Conservation (phyloP, 2,113 vertebrate species). For the Hippocampus guttulatus region DNA sequence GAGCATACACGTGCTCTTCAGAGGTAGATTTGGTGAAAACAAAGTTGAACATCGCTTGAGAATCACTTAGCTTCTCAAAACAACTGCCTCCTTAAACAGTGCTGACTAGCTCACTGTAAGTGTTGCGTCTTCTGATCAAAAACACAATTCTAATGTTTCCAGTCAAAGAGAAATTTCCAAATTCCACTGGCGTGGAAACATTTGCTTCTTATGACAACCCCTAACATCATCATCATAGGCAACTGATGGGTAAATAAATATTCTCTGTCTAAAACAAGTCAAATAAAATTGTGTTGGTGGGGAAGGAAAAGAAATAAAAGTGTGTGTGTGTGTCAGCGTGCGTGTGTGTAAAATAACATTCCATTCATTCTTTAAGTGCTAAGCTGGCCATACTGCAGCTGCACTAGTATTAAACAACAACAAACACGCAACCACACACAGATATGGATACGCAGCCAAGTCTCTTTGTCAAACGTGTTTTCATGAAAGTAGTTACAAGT, state of each 20-base stretch:
- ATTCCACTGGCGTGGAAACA: neutral
- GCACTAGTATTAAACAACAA: conserved; percentile 21
- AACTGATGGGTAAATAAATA: neutral
- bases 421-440: conserved; percentile 1
- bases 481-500: neutral
- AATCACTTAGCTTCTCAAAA: conserved; percentile 25
- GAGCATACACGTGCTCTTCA: conserved; percentile 6
- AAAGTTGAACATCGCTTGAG: conserved; percentile 10
- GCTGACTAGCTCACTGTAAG: neutral
- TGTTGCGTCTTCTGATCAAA: neutral
- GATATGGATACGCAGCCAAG: neutral
- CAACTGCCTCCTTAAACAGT: conserved; percentile 9
- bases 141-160: neutral
- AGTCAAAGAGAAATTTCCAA: neutral
- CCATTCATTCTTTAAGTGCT: conserved; percentile 72
- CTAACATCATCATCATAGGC: neutral
- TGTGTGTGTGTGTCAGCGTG: conserved; percentile 24
- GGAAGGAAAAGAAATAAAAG: neutral
- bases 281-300: neutral
- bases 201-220: neutral
- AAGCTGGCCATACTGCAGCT: conserved; percentile 54
- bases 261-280: neutral
- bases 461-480: conserved; percentile 13
- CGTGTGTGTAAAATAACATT: conserved; percentile 66
- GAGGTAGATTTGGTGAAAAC: conserved; percentile 33